phyloP scores from a whole-genome alignment of 2,888 invertebrate species.

The Lasius platythorax region DNA sequence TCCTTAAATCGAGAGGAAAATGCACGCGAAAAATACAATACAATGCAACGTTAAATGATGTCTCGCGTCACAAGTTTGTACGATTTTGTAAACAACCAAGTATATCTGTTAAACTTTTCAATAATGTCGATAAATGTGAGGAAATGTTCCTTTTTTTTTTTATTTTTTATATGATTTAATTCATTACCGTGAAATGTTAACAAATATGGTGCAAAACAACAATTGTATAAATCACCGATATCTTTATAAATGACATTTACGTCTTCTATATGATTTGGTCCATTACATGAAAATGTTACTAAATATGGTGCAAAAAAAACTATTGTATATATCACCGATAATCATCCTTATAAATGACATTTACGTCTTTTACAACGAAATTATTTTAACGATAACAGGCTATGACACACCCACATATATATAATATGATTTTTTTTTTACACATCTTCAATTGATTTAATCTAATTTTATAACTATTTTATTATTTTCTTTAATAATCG shows the following conservation, averaged over 20 bases:
- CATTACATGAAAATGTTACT: background rate
- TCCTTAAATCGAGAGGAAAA: conserved; percentile 38
- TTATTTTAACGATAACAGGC: too few relatives aligned
- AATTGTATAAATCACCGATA: background rate
- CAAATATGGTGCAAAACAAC: background rate
- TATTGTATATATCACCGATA: background rate
- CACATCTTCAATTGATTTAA: background rate
- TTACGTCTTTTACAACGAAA: too few relatives aligned
- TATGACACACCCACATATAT: background rate
- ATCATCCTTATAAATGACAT: background rate
- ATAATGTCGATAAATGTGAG: background rate
- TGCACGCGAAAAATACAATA: conserved; percentile 18
- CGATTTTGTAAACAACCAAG: conserved; percentile 28
- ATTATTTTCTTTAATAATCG: background rate
- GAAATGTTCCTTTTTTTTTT: background rate
- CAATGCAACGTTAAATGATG: conserved; percentile 23
- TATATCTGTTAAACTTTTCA: background rate
- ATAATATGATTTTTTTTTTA: background rate
- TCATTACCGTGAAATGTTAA: background rate
- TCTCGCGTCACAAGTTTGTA: conserved; percentile 11
- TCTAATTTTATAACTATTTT: background rate
- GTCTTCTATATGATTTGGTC: background rate
- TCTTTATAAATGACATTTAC: background rate
- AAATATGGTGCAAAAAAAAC: background rate
- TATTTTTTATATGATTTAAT: background rate